Evolutionary conservation across 2,113 vertebrate species (phyloP).

Genomic region (Uria lomvia): DNA sequence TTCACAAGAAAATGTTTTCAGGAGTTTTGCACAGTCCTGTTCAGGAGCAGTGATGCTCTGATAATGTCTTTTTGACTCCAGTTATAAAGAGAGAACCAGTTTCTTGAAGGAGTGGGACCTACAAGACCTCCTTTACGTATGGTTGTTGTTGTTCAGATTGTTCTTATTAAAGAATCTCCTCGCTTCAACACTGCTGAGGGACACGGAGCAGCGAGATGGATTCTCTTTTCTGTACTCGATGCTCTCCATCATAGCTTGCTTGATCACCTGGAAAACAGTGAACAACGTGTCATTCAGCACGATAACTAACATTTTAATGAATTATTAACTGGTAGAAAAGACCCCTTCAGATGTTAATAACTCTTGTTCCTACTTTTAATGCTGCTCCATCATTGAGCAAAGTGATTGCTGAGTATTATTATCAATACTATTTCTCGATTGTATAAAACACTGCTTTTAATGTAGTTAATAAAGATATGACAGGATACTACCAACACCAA

Average conservation of each 20-base stretch:
- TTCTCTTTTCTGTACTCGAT: slow-evolving; percentile 85
- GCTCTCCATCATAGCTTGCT: slow-evolving; percentile 86
- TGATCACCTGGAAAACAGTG: slow-evolving; percentile 82
- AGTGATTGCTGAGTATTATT: neutral
- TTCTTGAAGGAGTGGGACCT: neutral
- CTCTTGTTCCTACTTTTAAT: neutral
- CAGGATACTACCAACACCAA: neutral
- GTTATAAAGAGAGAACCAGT: neutral
- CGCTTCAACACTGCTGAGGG: slow-evolving; percentile 85
- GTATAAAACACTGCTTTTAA: neutral
- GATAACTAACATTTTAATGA: neutral
- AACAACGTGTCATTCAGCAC: neutral
- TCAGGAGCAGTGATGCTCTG: neutral
- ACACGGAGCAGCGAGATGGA: slow-evolving; percentile 77
- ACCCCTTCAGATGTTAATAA: neutral
- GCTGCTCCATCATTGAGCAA: neutral
- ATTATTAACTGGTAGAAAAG: neutral
- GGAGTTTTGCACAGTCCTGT: neutral
- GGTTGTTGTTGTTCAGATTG: slow-evolving; percentile 67
- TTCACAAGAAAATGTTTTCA: neutral
- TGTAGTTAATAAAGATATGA: neutral
- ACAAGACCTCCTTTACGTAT: neutral
- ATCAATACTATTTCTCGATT: neutral
- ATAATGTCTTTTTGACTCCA: neutral
- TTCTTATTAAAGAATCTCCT: slow-evolving; percentile 83